Evolutionary conservation across 2,797 vertebrate species (phyloP).

Genomic region (Galagoides demidoff): DNA sequence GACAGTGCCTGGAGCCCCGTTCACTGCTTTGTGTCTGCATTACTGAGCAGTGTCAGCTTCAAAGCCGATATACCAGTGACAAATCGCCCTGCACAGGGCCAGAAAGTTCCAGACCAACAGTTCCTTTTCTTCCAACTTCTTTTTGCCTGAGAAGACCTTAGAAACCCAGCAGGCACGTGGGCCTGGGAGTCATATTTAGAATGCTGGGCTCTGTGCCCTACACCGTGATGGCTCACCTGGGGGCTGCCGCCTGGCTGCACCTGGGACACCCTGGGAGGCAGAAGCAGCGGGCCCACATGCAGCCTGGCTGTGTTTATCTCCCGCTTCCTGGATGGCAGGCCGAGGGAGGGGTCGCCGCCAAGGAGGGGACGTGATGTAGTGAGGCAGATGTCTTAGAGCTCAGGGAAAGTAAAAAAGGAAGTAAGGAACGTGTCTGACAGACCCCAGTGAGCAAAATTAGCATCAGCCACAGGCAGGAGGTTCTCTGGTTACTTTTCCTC

Average conservation of each 20-base stretch:
- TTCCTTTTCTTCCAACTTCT: slow-evolving; percentile 65
- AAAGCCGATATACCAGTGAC: slow-evolving; percentile 39
- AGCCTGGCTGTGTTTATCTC: background rate
- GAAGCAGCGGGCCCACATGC: background rate
- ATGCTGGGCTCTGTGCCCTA: slow-evolving; percentile 5
- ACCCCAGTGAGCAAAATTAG: slow-evolving; percentile 59
- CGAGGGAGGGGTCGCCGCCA: background rate
- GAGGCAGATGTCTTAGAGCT: slow-evolving; percentile 64
- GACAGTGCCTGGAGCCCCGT: background rate
- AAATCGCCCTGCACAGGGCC: slow-evolving; percentile 68
- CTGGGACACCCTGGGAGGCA: slow-evolving; percentile 3
- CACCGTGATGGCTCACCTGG: background rate
- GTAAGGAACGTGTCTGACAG: slow-evolving; percentile 64
- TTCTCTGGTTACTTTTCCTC: slow-evolving; percentile 47
- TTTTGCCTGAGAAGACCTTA: slow-evolving; percentile 69
- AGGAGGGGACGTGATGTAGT: background rate
- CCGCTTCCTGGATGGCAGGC: slow-evolving; percentile 56
- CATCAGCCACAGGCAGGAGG: slow-evolving; percentile 39
- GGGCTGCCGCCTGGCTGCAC: background rate
- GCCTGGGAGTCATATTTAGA: slow-evolving; percentile 49
- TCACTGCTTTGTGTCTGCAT: slow-evolving; percentile 50
- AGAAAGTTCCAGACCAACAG: slow-evolving; percentile 79
- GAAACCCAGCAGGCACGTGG: background rate
- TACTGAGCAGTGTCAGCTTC: slow-evolving; percentile 46
- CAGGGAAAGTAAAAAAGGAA: slow-evolving; percentile 62